These are phyloP conservation scores for Peromyscus californicus DNA, from an alignment of 2,113 vertebrate genomes.

Conservation along the genomic window DNA sequence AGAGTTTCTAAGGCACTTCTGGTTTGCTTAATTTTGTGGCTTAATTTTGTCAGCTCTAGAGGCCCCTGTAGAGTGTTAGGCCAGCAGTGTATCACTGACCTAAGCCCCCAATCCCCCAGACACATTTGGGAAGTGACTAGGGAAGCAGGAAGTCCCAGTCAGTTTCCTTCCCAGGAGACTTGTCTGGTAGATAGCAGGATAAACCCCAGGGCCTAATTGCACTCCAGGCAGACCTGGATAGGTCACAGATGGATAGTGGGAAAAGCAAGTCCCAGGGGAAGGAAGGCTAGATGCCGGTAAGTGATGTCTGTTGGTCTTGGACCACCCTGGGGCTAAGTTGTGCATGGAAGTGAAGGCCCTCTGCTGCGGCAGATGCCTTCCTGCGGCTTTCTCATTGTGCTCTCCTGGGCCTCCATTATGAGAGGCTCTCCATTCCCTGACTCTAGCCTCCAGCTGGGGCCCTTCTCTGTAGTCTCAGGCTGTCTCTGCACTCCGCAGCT, in stretches of 20 bases:
- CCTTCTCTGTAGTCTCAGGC: neutral
- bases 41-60: neutral
- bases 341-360: neutral
- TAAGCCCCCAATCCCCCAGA: neutral
- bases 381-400: neutral
- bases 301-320: neutral
- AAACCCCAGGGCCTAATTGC: neutral
- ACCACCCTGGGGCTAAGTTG: neutral
- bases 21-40: neutral
- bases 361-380: neutral
- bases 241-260: neutral
- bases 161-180: neutral
- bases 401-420: neutral
- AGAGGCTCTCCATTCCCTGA: neutral
- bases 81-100: neutral
- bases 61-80: neutral
- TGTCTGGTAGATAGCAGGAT: neutral
- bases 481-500: neutral
- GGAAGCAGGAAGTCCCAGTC: neutral
- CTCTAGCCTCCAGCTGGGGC: neutral
- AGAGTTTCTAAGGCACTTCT: neutral
- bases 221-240: neutral
- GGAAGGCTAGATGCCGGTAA: neutral
- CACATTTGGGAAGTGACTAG: neutral
- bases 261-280: neutral